These are phyloP conservation scores for Coranthus polyacanthus DNA, from an alignment of 2,797 vertebrate species.

Conservation along the genomic window DNA sequence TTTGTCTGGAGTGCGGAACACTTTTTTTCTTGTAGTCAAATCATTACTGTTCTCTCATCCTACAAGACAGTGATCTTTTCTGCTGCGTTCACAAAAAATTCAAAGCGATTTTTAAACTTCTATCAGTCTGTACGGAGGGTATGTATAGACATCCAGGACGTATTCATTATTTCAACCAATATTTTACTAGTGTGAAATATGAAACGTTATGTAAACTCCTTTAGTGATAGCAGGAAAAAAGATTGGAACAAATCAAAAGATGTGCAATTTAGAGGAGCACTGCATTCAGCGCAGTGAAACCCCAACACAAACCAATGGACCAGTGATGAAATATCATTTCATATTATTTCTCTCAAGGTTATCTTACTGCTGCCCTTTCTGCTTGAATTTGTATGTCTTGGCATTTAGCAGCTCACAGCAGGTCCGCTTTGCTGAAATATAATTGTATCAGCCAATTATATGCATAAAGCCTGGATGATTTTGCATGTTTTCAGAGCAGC, in stretches of 20 bases:
- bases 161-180: not conserved
- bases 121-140: slow-evolving; percentile 6
- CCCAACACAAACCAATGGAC: not conserved
- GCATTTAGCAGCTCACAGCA: slow-evolving; percentile 20
- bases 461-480: not conserved
- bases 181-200: not conserved
- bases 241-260: slow-evolving; percentile 37
- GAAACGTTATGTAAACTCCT: too few species aligned
- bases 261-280: slow-evolving; percentile 12
- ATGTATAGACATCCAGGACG: not conserved
- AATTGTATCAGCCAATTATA: slow-evolving; percentile 10
- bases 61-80: slow-evolving; percentile 35
- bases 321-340: slow-evolving; percentile 2
- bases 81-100: slow-evolving; percentile 23
- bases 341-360: slow-evolving; percentile 16
- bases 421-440: slow-evolving; percentile 8
- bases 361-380: slow-evolving; percentile 16
- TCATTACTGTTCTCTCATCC: slow-evolving; percentile 27
- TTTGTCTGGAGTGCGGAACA: slow-evolving; percentile 19
- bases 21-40: slow-evolving; percentile 19
- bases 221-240: slow-evolving; percentile 8
- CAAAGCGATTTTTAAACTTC: slow-evolving; percentile 31
- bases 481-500: slow-evolving; percentile 9
- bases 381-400: slow-evolving; percentile 23
- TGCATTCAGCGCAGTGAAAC: slow-evolving; percentile 18